Evolutionary conservation across 2,113 vertebrate species (phyloP).

Genomic region (Psephotus haematonotus): DNA sequence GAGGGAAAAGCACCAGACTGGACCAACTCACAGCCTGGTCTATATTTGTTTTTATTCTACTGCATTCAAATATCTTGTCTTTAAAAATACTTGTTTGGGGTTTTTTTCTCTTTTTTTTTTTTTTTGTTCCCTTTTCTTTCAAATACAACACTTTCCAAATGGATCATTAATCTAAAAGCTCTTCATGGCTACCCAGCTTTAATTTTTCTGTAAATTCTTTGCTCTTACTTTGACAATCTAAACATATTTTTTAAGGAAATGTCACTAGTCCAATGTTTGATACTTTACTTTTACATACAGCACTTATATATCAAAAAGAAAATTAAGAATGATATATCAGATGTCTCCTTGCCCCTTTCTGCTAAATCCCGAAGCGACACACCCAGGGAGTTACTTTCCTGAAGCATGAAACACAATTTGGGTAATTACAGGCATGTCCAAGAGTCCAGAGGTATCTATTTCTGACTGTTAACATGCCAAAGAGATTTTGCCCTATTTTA

Average conservation of each 20-base stretch:
- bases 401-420: constrained; percentile 17
- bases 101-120: neutral
- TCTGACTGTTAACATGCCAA: constrained; percentile 37
- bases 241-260: neutral
- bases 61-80: neutral
- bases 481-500: neutral
- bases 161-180: neutral
- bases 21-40: neutral
- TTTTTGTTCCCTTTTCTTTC: neutral
- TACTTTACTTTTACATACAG: neutral
- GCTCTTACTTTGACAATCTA: neutral
- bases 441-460: constrained; percentile 52
- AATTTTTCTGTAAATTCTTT: neutral
- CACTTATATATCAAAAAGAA: neutral
- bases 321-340: neutral
- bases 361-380: neutral
- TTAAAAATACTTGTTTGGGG: neutral
- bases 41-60: neutral
- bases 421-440: constrained; percentile 45
- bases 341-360: neutral
- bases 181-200: neutral
- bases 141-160: neutral
- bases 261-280: neutral
- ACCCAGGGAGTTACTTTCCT: neutral
- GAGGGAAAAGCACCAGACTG: neutral